These are phyloP conservation scores for Kryptolebias marmoratus DNA, from an alignment of 2,113 vertebrate genomes.

Conservation along the genomic window DNA sequence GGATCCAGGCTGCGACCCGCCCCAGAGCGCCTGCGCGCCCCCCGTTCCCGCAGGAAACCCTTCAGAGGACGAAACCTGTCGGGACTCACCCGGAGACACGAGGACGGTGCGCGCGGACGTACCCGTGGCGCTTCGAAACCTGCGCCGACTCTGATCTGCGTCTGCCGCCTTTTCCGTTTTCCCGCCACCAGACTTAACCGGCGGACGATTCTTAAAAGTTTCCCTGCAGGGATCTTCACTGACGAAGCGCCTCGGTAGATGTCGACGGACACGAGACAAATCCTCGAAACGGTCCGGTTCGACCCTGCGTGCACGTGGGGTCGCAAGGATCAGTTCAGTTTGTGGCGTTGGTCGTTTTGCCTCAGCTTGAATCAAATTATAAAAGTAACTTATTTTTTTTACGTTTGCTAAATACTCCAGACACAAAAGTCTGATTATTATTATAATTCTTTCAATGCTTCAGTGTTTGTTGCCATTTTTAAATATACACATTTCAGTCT, in stretches of 20 bases:
- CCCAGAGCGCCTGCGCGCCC: conserved; percentile 8
- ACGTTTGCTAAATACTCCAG: neutral
- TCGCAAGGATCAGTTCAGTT: neutral
- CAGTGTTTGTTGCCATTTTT: neutral
- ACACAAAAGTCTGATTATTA: neutral
- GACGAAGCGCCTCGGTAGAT: neutral
- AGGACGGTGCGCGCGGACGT: conserved; percentile 25
- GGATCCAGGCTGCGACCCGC: conserved; percentile 40
- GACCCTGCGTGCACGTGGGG: neutral
- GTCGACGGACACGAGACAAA: neutral
- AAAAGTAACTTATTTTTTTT: neutral
- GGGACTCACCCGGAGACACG: conserved; percentile 31
- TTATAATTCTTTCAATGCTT: neutral
- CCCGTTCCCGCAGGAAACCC: conserved; percentile 16
- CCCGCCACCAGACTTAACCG: neutral
- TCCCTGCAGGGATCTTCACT: neutral
- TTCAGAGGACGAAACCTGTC: conserved; percentile 32
- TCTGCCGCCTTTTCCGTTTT: conserved; percentile 1
- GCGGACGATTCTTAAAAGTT: neutral
- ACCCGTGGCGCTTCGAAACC: conserved; percentile 25
- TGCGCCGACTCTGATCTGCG: neutral
- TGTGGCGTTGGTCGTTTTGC: neutral
- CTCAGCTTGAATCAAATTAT: neutral
- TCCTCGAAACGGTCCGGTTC: neutral
- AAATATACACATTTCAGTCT: neutral